A percentile compares a stretch with the other conserved stretches of the same genome.
Evolutionary conservation across 2,113 vertebrate species (phyloP).

Genomic region (Illadopsis cleaveri): DNA sequence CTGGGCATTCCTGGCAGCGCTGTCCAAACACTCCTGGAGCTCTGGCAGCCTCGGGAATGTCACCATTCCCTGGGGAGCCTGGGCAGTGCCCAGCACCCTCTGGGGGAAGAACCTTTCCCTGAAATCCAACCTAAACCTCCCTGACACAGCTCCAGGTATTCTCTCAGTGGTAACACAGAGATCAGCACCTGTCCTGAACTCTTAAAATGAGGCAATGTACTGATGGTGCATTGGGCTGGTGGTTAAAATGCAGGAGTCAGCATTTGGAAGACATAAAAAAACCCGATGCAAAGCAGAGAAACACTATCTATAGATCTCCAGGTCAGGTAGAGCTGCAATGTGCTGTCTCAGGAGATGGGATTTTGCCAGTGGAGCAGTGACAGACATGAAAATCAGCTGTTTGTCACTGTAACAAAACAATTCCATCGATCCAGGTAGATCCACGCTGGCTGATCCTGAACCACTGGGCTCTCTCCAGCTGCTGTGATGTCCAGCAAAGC

Average conservation of each 20-base stretch:
- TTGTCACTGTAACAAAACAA: neutral
- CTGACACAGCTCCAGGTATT: neutral
- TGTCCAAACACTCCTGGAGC: neutral
- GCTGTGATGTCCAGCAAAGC: neutral
- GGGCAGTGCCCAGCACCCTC: neutral
- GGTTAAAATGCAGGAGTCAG: neutral
- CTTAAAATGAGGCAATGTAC: neutral
- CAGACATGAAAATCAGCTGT: neutral
- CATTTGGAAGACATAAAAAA: neutral
- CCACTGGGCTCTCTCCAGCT: neutral
- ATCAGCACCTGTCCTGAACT: neutral
- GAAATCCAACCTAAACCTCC: accelerated
- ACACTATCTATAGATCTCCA: neutral
- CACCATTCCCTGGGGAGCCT: neutral
- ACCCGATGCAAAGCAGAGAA: neutral
- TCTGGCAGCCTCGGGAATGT: neutral
- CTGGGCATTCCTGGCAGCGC: neutral
- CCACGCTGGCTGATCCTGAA: neutral
- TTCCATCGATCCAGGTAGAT: neutral
- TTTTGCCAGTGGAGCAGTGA: neutral
- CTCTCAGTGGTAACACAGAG: neutral
- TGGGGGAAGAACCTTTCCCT: neutral
- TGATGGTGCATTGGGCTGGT: neutral
- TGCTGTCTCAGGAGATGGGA: neutral
- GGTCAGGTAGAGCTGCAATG: neutral